Evolutionary conservation across 2,113 vertebrate genomes (phyloP), one percentile per base, ranked within the genome.

Genomic region (Indicator indicator): DNA sequence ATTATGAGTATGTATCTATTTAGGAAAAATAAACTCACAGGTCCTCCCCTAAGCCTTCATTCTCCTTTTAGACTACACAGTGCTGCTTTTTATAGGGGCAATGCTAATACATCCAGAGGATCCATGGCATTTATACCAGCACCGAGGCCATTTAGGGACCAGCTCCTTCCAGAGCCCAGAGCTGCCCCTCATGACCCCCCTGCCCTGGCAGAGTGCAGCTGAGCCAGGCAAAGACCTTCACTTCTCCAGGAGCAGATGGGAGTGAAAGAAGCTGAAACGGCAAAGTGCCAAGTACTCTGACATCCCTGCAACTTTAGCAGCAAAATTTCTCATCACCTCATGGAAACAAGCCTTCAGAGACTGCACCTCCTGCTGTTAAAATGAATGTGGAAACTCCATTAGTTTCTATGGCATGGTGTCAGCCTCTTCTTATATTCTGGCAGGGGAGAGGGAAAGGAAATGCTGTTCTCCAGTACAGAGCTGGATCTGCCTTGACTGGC

Each of bases 301-400:
- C 82, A 95, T 93, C 83, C 50, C 69, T 86, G 86, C 63, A 90
- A 81, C 83, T 88, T 82, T 21, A 91, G 83, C 93, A 91, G 91
- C 7, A 9, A 94, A 83, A 93, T 94, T 93, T 93, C 93, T 95
- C 90, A 90, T 83, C 93, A 88, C 88, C 70, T 94, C 92, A 72
- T 83, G 94, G 90, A 96, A 95, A 95, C 86, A 78, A 95, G 91
- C 69, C 94, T 93, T 94, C 70, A 59, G 96, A 96, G 91, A 69
- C 85, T 83, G 69, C 70, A 73, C 12, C 95, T 95, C 95, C 94
- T 88, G 83, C 89, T 94, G 93, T 23, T 94, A 88, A 88, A 94
- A 92, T 90, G 83, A 95, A 95, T 84, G 94, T 96, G 94, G 92
- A 94, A 97, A 90, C 76, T 94, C 90, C 93, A 95, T 90, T 95